phyloP scores from a whole-genome alignment of 2,888 invertebrate genomes.

The Margaritifera margaritifera region DNA sequence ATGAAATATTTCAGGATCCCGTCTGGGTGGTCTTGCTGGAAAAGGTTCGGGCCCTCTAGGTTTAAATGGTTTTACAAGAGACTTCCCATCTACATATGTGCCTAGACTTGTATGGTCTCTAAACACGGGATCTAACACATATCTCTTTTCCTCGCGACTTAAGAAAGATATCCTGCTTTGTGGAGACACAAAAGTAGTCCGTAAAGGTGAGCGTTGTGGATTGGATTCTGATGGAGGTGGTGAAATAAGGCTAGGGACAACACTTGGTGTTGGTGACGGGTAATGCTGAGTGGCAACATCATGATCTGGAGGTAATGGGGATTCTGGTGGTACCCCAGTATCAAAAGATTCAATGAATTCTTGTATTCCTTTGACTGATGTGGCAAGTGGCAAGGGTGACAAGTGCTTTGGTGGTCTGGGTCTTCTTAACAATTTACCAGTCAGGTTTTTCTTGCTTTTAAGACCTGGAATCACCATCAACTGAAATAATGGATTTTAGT shows the following conservation, averaged over 20 bases:
- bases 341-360: slow-evolving; percentile 48
- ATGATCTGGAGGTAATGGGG: slow-evolving; percentile 8
- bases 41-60: slow-evolving; percentile 64
- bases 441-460: slow-evolving; percentile 4
- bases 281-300: slow-evolving; percentile 27
- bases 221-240: slow-evolving; percentile 60
- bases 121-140: slow-evolving; percentile 58
- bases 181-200: slow-evolving; percentile 32
- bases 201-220: slow-evolving; percentile 33
- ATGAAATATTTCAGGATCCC: slow-evolving; percentile 47
- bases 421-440: slow-evolving; percentile 43
- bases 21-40: slow-evolving; percentile 52
- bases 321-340: slow-evolving; percentile 21
- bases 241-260: slow-evolving; percentile 54
- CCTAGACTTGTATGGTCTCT: slow-evolving; percentile 57
- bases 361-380: slow-evolving; percentile 26
- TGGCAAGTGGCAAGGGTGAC: slow-evolving; percentile 36
- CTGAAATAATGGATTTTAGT: slow-evolving; percentile 8
- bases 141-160: slow-evolving; percentile 54
- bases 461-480: slow-evolving; percentile 10
- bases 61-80: slow-evolving; percentile 61
- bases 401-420: slow-evolving; percentile 56
- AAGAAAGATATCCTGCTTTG: slow-evolving; percentile 46
- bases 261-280: slow-evolving; percentile 50
- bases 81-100: slow-evolving; percentile 63